phyloP scores from a whole-genome alignment of 2,888 invertebrate species.

The Lucinisca nassula region DNA sequence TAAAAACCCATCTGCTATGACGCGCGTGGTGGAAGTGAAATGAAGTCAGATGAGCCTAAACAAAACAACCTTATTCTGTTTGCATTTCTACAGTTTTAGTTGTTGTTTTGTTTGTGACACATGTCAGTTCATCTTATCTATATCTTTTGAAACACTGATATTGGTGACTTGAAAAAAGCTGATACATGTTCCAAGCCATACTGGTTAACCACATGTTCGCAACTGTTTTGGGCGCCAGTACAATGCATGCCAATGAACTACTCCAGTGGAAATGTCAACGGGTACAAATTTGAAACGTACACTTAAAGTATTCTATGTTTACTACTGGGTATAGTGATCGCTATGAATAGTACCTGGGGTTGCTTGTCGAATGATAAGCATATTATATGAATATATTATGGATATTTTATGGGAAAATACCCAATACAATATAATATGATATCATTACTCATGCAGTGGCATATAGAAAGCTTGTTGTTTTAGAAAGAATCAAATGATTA shows the following conservation, averaged over 20 bases:
- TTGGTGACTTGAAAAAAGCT: too few species aligned
- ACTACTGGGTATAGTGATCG: background rate
- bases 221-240: constrained; percentile 1
- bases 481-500: background rate
- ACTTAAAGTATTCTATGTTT: background rate
- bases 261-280: constrained; percentile 55
- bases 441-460: background rate
- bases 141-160: too few species aligned
- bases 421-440: constrained; percentile 1
- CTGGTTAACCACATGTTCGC: constrained; percentile 39
- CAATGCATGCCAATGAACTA: constrained; percentile 40
- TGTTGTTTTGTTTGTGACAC: too few species aligned
- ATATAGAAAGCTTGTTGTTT: background rate
- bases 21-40: too few species aligned
- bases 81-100: too few species aligned
- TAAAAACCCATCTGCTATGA: too few species aligned
- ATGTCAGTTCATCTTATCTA: background rate
- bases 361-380: background rate
- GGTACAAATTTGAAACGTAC: constrained; percentile 30
- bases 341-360: background rate
- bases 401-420: constrained; percentile 17
- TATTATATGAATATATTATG: constrained; percentile 14
- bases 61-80: too few species aligned
- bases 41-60: too few species aligned
- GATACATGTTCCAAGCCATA: background rate